Percentiles rank a stretch among this genome's conserved stretches.
Evolutionary conservation across 1,140 invertebrate genomes (phyloP).

Genomic region (Pogonomyrmex californicus): DNA sequence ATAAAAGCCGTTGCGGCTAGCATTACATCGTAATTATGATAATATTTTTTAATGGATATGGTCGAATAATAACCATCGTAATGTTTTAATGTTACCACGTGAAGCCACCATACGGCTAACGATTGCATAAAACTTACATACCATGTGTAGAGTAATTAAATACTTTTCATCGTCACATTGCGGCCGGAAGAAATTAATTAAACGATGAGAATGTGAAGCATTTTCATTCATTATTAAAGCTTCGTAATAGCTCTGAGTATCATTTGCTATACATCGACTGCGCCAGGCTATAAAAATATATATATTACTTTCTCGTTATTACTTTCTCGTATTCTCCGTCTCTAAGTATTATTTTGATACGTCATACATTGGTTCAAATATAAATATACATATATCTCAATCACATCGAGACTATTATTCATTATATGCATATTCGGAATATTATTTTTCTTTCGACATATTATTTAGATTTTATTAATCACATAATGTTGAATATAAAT

Average conservation of each 20-base stretch:
- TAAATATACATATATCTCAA: too few species aligned
- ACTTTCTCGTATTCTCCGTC: not conserved
- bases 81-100: constrained; percentile 58
- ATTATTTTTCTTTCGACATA: not conserved
- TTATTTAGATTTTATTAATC: constrained; percentile 19
- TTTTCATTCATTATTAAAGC: constrained; percentile 62
- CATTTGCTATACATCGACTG: constrained; percentile 18
- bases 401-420: too few species aligned
- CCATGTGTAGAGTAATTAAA: constrained; percentile 54
- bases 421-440: not conserved
- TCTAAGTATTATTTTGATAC: constrained; percentile 29
- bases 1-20: constrained; percentile 33
- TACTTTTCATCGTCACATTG: constrained; percentile 53
- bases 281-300: constrained; percentile 4
- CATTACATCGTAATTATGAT: constrained; percentile 63
- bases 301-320: not conserved
- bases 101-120: constrained; percentile 54
- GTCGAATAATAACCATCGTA: constrained; percentile 54
- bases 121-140: constrained; percentile 58
- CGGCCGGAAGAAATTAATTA: constrained; percentile 59
- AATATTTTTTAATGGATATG: constrained; percentile 61
- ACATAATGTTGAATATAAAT: not conserved
- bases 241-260: constrained; percentile 49
- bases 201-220: constrained; percentile 55
- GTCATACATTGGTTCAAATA: not conserved